Base-by-base conservation (phyloP, 2,888 invertebrate genomes). In the Holacanthella duospinosa region DNA sequence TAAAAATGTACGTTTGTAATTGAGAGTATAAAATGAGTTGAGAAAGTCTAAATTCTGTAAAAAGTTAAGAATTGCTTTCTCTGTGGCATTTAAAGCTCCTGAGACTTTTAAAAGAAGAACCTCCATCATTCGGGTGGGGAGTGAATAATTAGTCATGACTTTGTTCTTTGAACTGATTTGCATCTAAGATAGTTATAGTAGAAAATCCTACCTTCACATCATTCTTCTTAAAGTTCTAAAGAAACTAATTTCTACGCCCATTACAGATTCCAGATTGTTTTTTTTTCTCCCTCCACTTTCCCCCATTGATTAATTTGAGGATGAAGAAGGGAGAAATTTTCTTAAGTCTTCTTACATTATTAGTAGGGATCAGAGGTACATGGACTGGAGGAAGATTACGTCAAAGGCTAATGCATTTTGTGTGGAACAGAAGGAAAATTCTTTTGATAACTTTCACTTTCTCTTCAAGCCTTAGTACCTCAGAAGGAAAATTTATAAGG, bases 111-210 rank as follows among this genome's bases (percentile, higher is more conserved):
- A n/a, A n/a, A n/a, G n/a, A n/a, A n/a, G n/a, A n/a, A n/a, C n/a
- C n/a, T n/a, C n/a, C n/a, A n/a, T n/a, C n/a, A n/a, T n/a, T n/a
- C n/a, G n/a, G n/a, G n/a, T 36, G 36, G 36, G 43, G 26, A 56
- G 25, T 61, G 56, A 56, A 62, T 62, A 62, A 62, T 62, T 62
- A 62, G 61, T 62, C 61, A 25, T 44, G 57, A 61, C 61, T 62
- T 62, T 62, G 43, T 57, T 57, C 61, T 36, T 55, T 43, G 57
- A 56, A 44, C 57, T 57, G 61, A 62, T 62, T 55, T 62, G 61
- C 55, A 61, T 61, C 56, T 61, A 36, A 43, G 6, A 36, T 16
- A 36, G 36, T 36, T 16, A 36, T 6, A 6, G 16, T 12, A 53
- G 19, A 53, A 16, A 21, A 21, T 53, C 53, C 53, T 24, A 21